These are phyloP conservation scores for Drosophila insularis DNA, from an alignment of 1,140 invertebrate species.

Conservation along the genomic window DNA sequence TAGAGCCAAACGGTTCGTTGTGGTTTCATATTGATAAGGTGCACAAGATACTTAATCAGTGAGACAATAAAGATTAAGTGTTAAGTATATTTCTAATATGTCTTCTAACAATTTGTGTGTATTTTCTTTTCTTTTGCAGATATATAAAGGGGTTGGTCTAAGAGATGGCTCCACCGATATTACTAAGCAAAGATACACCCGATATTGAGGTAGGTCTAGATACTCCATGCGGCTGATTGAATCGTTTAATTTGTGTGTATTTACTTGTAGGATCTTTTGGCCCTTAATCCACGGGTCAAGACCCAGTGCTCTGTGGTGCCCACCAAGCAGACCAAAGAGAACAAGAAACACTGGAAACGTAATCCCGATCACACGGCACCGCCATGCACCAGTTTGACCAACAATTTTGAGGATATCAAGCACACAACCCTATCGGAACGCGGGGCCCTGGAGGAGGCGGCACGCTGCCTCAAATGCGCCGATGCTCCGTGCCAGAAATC, in stretches of 20 bases:
- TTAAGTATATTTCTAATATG: background rate
- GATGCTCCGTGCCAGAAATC: constrained; percentile 99
- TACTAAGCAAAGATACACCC: constrained; percentile 86
- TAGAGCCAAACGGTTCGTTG: background rate
- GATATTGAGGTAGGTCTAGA: constrained; percentile 87
- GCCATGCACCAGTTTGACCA: constrained; percentile 90
- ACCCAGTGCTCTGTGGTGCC: constrained; percentile 90
- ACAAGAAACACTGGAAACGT: constrained; percentile 97
- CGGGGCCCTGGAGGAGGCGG: constrained; percentile 94
- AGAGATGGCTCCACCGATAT: constrained; percentile 81
- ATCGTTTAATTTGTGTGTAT: background rate
- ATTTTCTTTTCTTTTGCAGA: background rate
- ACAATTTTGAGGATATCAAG: constrained; percentile 98
- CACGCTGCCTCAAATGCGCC: constrained; percentile 97
- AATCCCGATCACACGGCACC: constrained; percentile 88
- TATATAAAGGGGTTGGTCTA: background rate
- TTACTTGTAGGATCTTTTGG: constrained; percentile 88
- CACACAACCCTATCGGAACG: constrained; percentile 98
- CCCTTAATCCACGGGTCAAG: constrained; percentile 92
- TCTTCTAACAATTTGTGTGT: too few species aligned
- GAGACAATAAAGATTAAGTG: background rate
- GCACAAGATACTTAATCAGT: background rate
- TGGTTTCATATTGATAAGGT: background rate
- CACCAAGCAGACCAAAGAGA: constrained; percentile 91
- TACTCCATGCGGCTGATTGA: background rate